Base-by-base conservation (phyloP, 2,888 invertebrate genomes). In the Eristalis tenax region DNA sequence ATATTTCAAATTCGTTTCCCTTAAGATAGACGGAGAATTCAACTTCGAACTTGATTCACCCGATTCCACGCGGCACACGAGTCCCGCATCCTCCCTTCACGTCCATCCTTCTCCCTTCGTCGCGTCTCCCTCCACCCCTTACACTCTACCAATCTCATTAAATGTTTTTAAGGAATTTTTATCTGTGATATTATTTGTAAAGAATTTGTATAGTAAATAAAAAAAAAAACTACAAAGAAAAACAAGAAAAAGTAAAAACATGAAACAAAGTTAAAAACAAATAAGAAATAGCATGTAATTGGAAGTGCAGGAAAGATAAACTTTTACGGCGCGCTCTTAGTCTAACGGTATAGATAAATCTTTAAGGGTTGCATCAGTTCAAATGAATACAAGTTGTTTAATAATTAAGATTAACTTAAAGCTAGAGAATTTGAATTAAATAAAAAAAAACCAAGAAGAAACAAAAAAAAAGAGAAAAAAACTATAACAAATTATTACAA, bases 151-250 rank as follows among this genome's bases (percentile, higher is more conserved):
- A 79, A 86, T 68, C 63, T 83, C 86, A 87, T 87, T 80, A 74
- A 89, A 89, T 88, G 84, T 89, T 88, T 81, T 85, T 89, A 89
- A 88, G 89, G 84, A 88, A 88, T 89, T 89, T 86, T 89, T 89
- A 89, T 89, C 89, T 89, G 89, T 89, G 89, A 89, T 89, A 89
- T 89, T 89, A 89, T 89, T 89, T 89, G 86, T 89, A 89, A 89
- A 88, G 83, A 86, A 82, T 86, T 86, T 86, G 85, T 86, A 82
- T 77, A 76, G 50, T 50, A 85, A 70, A 71, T 73, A 32, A 71
- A 73, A 57, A 73, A 57, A 26, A 26, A 56, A 38, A 57, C 76
- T 73, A 26, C 38, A 65, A 43, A 35, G 32, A 26, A 75, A 81
- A 50, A 65, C 18, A 23, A 65, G 57, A 73, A 73, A 56, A 64